phyloP scores from a whole-genome alignment of 1,140 invertebrate species.

The Nomia melanderi region DNA sequence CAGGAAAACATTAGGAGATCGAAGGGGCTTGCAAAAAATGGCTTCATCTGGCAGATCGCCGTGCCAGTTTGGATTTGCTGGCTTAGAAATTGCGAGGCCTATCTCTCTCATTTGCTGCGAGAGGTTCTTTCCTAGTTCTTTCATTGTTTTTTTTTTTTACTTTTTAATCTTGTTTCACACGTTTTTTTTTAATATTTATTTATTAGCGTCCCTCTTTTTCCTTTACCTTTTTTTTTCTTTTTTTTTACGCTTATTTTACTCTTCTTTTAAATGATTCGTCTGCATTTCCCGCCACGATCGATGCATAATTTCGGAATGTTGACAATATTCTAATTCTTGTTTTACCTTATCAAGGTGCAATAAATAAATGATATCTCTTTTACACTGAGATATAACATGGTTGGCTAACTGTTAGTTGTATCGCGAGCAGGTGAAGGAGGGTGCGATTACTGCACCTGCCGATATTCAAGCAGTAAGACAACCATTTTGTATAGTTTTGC shows the following conservation, averaged over 20 bases:
- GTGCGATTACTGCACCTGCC: slow-evolving; percentile 43
- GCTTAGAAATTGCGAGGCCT: slow-evolving; percentile 56
- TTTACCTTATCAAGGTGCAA: slow-evolving; percentile 64
- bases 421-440: slow-evolving; percentile 48
- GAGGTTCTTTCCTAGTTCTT: slow-evolving; percentile 49
- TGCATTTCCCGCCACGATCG: slow-evolving; percentile 51
- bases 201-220: slow-evolving; percentile 17
- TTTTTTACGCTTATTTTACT: slow-evolving; percentile 13
- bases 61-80: slow-evolving; percentile 37
- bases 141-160: background rate
- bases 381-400: slow-evolving; percentile 58
- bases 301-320: slow-evolving; percentile 67
- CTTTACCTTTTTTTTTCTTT: slow-evolving; percentile 17
- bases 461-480: slow-evolving; percentile 41
- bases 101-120: slow-evolving; percentile 49
- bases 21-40: slow-evolving; percentile 51
- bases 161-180: slow-evolving; percentile 25
- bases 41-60: slow-evolving; percentile 39
- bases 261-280: slow-evolving; percentile 29
- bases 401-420: slow-evolving; percentile 47
- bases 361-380: slow-evolving; percentile 67
- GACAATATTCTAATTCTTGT: slow-evolving; percentile 47
- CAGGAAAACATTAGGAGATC: slow-evolving; percentile 56
- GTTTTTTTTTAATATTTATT: too few relatives aligned
- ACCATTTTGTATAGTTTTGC: slow-evolving; percentile 45